phyloP scores from a whole-genome alignment of 2,888 invertebrate genomes.

The Saturnia pavonia region DNA sequence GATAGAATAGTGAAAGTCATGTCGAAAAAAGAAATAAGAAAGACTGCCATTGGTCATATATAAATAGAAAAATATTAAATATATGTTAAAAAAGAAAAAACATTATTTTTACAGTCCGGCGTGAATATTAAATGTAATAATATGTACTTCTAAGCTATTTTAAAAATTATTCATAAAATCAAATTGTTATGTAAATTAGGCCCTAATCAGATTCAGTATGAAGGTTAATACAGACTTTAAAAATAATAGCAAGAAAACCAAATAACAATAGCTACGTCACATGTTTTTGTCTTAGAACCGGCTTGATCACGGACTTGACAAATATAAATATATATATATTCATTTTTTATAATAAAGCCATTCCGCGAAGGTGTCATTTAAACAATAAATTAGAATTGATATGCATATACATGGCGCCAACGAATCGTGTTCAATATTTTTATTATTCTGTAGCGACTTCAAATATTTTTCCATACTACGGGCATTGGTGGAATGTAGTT shows the following conservation, averaged over 20 bases:
- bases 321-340: slow-evolving; percentile 20
- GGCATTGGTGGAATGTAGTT: neutral
- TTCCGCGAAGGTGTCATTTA: neutral
- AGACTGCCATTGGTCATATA: too few species aligned
- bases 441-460: neutral
- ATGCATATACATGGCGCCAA: slow-evolving; percentile 10
- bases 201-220: neutral
- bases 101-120: too few species aligned
- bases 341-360: neutral
- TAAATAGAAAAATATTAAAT: too few species aligned
- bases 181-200: neutral
- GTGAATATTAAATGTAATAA: too few species aligned
- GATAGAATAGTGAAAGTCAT: too few species aligned
- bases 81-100: too few species aligned
- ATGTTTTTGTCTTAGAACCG: slow-evolving; percentile 11
- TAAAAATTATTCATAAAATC: neutral
- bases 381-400: slow-evolving; percentile 4
- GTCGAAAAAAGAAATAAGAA: too few species aligned
- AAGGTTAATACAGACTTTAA: neutral
- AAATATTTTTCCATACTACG: neutral
- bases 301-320: neutral
- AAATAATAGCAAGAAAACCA: neutral
- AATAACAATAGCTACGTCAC: neutral
- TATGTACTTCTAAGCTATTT: neutral
- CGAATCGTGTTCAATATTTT: neutral